Percentiles rank a stretch among this genome's conserved stretches.
Conservation (phyloP, 2,113 vertebrate genomes). For the Leptobrachium leishanense region DNA sequence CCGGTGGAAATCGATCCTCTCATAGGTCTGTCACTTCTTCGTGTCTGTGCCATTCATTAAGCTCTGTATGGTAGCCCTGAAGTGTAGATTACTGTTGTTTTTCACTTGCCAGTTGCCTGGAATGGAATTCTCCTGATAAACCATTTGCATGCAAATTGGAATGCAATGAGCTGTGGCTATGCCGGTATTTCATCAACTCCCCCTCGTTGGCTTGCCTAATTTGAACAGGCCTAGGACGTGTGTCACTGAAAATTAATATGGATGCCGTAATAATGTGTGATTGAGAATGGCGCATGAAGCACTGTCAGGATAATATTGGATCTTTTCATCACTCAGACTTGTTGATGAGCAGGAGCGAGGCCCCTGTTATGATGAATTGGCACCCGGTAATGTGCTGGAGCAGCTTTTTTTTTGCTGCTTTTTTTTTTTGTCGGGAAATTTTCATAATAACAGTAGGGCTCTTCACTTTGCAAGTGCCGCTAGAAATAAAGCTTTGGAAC, state of each 20-base stretch:
- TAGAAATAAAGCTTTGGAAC: slow-evolving; percentile 76
- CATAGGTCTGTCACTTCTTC: slow-evolving; percentile 91
- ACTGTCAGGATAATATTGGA: slow-evolving; percentile 98
- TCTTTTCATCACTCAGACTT: slow-evolving; percentile 97
- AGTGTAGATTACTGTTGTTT: slow-evolving; percentile 92
- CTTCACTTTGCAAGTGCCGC: slow-evolving; percentile 68
- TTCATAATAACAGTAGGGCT: slow-evolving; percentile 79
- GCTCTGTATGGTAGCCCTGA: slow-evolving; percentile 86
- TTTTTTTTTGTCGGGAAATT: slow-evolving; percentile 71
- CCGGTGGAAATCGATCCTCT: slow-evolving; percentile 99
- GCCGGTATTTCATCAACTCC: slow-evolving; percentile 97
- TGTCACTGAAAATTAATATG: slow-evolving; percentile 99
- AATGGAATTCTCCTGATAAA: slow-evolving; percentile 91
- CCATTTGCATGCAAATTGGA: slow-evolving; percentile 99
- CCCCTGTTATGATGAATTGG: slow-evolving; percentile 77
- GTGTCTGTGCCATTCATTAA: slow-evolving; percentile 83
- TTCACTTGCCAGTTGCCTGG: slow-evolving; percentile 89
- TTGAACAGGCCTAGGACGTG: slow-evolving; percentile 90
- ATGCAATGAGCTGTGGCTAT: slow-evolving; percentile 99
- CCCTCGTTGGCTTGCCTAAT: slow-evolving; percentile 89
- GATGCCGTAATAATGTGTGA: slow-evolving; percentile 99
- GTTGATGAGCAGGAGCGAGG: slow-evolving; percentile 91
- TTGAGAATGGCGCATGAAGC: slow-evolving; percentile 89
- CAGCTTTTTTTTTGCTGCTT: slow-evolving; percentile 41
- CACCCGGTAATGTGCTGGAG: slow-evolving; percentile 73